Percentiles rank a stretch among this genome's conserved stretches.
Conservation (phyloP, 2,888 invertebrate species). For the Drosophila crucigera region DNA sequence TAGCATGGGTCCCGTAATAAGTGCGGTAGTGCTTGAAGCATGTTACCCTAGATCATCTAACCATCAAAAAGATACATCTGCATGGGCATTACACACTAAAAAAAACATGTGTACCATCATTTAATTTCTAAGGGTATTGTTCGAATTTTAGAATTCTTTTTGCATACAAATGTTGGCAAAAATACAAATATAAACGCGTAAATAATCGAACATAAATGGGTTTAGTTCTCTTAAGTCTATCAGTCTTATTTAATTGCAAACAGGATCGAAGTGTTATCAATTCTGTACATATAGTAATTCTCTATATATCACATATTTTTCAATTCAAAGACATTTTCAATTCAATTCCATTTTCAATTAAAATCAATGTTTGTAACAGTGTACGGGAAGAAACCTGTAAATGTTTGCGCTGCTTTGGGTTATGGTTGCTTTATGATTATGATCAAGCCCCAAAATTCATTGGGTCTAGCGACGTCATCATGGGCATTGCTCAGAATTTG, state of each 20-base stretch:
- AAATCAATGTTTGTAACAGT: neutral
- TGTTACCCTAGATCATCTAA: neutral
- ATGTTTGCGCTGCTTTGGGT: neutral
- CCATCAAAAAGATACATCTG: neutral
- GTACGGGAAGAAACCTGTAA: neutral
- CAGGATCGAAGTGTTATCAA: neutral
- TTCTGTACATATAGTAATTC: neutral
- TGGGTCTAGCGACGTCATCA: conserved; percentile 42
- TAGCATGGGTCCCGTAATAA: neutral
- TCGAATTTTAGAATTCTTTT: neutral
- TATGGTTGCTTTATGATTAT: conserved; percentile 17
- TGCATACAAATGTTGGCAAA: neutral
- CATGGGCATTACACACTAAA: neutral
- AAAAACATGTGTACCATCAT: neutral
- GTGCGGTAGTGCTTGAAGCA: neutral
- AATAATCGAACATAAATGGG: neutral
- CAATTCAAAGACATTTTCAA: neutral
- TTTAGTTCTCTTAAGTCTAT: neutral
- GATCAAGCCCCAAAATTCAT: conserved; percentile 4
- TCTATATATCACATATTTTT: neutral
- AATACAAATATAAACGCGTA: neutral
- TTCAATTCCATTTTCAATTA: neutral
- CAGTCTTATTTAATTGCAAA: neutral
- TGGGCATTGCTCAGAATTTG: conserved; percentile 37
- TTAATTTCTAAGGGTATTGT: neutral